Evolutionary conservation across 1,140 invertebrate species (phyloP).

Genomic region (Druon quercuslanigerum): DNA sequence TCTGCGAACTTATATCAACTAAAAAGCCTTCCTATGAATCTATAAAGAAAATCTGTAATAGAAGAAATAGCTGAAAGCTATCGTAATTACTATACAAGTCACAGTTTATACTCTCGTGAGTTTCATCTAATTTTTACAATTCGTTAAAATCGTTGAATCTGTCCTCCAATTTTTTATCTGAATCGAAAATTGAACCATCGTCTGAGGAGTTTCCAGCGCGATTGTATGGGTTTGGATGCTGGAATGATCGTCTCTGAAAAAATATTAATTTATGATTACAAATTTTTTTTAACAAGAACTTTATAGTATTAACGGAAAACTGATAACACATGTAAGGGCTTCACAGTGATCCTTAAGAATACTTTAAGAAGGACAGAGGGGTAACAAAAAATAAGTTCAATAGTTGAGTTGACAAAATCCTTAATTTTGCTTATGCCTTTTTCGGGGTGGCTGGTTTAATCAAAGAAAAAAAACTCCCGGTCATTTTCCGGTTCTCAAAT

Average conservation of each 20-base stretch:
- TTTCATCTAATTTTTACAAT: slow-evolving; percentile 21
- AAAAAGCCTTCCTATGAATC: not conserved
- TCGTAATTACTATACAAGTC: slow-evolving; percentile 27
- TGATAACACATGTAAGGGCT: too few species aligned
- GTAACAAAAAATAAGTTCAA: too few species aligned
- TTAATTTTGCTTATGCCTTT: too few species aligned
- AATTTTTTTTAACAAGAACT: not conserved
- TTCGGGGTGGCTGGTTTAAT: too few species aligned
- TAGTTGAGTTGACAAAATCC: too few species aligned
- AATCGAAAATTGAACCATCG: slow-evolving; percentile 55
- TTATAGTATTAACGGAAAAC: too few species aligned
- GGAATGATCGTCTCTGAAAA: slow-evolving; percentile 23
- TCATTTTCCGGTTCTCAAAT: too few species aligned
- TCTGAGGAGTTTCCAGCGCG: slow-evolving; percentile 40
- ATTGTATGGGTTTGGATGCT: not conserved
- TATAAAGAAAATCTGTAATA: not conserved
- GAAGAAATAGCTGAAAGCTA: not conserved
- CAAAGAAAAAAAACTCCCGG: too few species aligned
- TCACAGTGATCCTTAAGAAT: too few species aligned
- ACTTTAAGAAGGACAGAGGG: too few species aligned
- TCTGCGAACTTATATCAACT: not conserved
- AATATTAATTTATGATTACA: not conserved
- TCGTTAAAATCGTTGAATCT: not conserved
- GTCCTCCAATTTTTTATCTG: slow-evolving; percentile 42
- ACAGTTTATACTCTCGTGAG: slow-evolving; percentile 32